Evolutionary conservation across 2,797 vertebrate species (phyloP).

Genomic region (Brachymystax lenok): DNA sequence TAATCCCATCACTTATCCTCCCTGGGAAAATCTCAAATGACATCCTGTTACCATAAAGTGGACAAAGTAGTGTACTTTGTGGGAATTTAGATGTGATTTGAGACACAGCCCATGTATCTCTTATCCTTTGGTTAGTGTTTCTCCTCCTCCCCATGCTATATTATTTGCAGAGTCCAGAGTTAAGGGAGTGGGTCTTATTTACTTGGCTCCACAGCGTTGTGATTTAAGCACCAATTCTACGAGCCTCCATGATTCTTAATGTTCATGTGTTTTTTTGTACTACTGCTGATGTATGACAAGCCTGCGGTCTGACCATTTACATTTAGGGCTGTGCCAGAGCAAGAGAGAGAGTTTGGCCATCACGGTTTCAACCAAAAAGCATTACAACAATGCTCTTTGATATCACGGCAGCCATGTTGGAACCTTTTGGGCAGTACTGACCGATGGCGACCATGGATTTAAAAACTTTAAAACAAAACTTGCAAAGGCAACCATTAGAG

Average conservation of each 20-base stretch:
- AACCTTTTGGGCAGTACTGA: background rate
- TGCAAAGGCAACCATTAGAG: background rate
- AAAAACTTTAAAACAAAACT: background rate
- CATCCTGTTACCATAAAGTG: background rate
- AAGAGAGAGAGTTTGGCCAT: conserved; percentile 30
- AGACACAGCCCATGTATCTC: conserved; percentile 32
- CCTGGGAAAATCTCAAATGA: background rate
- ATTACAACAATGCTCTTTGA: background rate
- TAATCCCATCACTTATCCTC: background rate
- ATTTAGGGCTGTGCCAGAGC: conserved; percentile 25
- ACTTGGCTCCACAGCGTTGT: conserved; percentile 35
- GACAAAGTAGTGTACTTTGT: conserved; percentile 5
- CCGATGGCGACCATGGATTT: background rate
- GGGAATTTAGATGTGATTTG: conserved; percentile 33
- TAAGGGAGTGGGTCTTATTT: conserved; percentile 11
- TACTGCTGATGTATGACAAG: conserved; percentile 47
- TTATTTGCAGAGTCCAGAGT: conserved; percentile 16
- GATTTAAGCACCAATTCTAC: conserved; percentile 38
- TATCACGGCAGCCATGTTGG: background rate
- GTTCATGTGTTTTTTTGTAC: conserved; percentile 69
- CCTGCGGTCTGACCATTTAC: conserved; percentile 34
- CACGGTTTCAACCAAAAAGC: conserved; percentile 2
- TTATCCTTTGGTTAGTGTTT: background rate
- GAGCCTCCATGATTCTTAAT: conserved; percentile 54
- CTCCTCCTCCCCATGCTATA: conserved; percentile 10